Base-by-base conservation (phyloP, 2,113 vertebrate species). In the Scalopus aquaticus region DNA sequence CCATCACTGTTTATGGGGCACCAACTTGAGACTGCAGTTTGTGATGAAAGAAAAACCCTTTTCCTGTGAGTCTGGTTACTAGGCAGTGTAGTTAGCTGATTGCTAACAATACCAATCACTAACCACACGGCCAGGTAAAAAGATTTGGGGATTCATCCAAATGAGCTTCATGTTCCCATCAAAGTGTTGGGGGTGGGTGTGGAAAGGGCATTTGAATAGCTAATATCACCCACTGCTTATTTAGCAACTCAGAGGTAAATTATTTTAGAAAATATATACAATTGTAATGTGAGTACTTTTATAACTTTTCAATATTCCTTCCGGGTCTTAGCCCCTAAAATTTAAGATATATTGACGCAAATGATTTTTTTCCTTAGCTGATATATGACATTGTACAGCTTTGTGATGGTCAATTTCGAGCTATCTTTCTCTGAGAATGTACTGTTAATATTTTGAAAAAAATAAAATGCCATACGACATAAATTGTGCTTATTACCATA, bases 41-140 rank as follows among this genome's bases (percentile, higher is more conserved):
- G 4, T 42, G 32, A 10, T 26, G 42, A 6, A 62, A 76, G 35
- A 56, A 8, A 6, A 77, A 35, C 20, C 13, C 28, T 60, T 16
- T 30, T 16, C 67, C 56, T 92, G 26, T 97, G 98, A 98, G 98
- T 98, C 98, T 98, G 84, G 99, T 99, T 98, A 98, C 98, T 92
- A 98, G 99, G 99, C 99, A 99, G 99, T 99, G 99, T 98, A 98
- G 99, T 99, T 99, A 99, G 99, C 98, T 99, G 99, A 99, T 99
- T 99, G 99, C 98, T 96, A 65, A 88, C 73, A 88, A 72, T 56
- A 97, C 96, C 99, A 99, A 99, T 99, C 99, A 99, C 99, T 99
- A 99, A 98, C 99, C 98, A 98, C 99, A 99, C 98, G 95, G 99
- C 99, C 99, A 99, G 98, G 98, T 98, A 97, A 99, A 99, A 86